phyloP scores from a whole-genome alignment of 2,888 invertebrate genomes.

The Autographa gamma region DNA sequence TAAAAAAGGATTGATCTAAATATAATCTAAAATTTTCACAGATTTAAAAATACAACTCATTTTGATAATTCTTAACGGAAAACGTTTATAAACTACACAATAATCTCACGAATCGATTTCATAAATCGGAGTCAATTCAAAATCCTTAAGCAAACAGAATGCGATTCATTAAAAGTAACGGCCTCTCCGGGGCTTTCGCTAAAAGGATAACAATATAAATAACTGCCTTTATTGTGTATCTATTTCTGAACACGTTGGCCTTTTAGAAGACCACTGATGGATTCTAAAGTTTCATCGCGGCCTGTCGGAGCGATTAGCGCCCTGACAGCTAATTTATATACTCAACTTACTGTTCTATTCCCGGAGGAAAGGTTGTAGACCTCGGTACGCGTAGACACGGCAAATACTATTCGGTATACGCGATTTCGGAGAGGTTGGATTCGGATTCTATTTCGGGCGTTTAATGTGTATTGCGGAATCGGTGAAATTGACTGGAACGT shows the following conservation, averaged over 20 bases:
- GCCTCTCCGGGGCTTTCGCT: conserved; percentile 67
- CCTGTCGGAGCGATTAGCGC: conserved; percentile 87
- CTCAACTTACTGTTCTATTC: conserved; percentile 88
- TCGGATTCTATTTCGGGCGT: not conserved
- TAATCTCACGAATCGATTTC: conserved; percentile 52
- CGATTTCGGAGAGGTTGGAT: conserved; percentile 23
- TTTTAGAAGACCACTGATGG: conserved; percentile 85
- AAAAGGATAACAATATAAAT: conserved; percentile 83
- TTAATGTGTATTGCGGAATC: not conserved
- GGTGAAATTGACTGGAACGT: not conserved
- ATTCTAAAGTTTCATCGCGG: conserved; percentile 88
- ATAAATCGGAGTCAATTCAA: conserved; percentile 59
- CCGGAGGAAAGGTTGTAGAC: conserved; percentile 73
- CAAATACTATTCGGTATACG: conserved; percentile 49
- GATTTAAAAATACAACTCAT: not conserved
- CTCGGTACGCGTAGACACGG: conserved; percentile 67
- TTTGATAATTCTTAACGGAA: not conserved
- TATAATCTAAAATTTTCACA: no score
- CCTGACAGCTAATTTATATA: conserved; percentile 89
- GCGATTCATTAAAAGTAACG: conserved; percentile 78
- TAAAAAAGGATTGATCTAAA: no score
- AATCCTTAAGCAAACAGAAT: conserved; percentile 72
- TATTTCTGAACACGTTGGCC: conserved; percentile 82
- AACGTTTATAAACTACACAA: not conserved
- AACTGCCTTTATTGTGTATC: conserved; percentile 79